These are phyloP conservation scores for Dendrolimus punctatus DNA, from an alignment of 1,140 invertebrate genomes.

Conservation along the genomic window DNA sequence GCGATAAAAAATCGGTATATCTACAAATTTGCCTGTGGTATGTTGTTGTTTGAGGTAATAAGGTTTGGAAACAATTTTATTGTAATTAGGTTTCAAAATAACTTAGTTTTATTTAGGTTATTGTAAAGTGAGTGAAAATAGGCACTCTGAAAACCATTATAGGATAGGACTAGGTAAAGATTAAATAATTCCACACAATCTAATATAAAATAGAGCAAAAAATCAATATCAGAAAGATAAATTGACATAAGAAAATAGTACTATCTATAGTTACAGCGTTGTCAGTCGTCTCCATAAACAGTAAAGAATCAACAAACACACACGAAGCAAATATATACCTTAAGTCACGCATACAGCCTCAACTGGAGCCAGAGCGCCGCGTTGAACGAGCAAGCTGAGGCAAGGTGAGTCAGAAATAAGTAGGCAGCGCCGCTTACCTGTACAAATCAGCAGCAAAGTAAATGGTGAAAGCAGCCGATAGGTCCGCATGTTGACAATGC, in stretches of 20 bases:
- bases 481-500: slow-evolving; percentile 46
- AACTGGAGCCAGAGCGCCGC: slow-evolving; percentile 17
- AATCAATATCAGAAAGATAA: too few relatives aligned
- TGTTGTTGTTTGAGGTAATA: too few relatives aligned
- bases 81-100: too few relatives aligned
- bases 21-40: too few relatives aligned
- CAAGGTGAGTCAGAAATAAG: slow-evolving; percentile 55
- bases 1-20: too few relatives aligned
- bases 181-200: not conserved
- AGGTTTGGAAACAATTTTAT: too few relatives aligned
- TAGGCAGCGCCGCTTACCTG: slow-evolving; percentile 63
- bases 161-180: not conserved
- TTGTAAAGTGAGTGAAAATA: not conserved
- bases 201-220: not conserved
- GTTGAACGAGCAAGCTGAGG: slow-evolving; percentile 18
- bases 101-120: not conserved
- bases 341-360: slow-evolving; percentile 13
- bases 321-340: slow-evolving; percentile 14
- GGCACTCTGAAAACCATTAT: too few relatives aligned
- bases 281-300: too few relatives aligned
- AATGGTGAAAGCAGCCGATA: slow-evolving; percentile 59
- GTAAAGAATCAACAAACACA: slow-evolving; percentile 18
- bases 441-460: slow-evolving; percentile 58
- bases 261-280: too few relatives aligned
- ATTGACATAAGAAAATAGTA: too few relatives aligned